These are phyloP conservation scores for Apocheima hispidaria DNA, from an alignment of 2,888 invertebrate genomes.

Conservation along the genomic window DNA sequence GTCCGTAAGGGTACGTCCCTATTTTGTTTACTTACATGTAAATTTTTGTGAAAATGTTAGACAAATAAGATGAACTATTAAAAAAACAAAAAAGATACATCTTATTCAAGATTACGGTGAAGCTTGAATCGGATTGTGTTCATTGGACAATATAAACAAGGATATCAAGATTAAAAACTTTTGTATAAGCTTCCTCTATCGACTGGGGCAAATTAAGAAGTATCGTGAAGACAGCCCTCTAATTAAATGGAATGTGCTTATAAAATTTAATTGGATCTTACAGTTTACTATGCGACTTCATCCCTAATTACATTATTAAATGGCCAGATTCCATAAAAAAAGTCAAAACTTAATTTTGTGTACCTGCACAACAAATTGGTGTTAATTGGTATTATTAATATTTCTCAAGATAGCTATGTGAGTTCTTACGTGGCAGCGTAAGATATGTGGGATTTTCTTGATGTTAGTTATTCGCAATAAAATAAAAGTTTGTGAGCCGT, in stretches of 20 bases:
- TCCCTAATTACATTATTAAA: too few species aligned
- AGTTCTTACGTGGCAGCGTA: background rate
- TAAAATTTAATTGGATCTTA: too few species aligned
- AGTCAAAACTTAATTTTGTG: too few species aligned
- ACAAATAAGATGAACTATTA: too few species aligned
- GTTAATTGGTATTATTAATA: too few species aligned
- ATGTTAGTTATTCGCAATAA: background rate
- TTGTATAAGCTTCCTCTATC: background rate
- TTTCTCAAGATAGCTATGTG: background rate
- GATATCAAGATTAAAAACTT: background rate
- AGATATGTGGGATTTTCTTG: background rate
- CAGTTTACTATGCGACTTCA: background rate
- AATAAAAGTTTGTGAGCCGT: constrained; percentile 3
- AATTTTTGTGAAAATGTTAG: too few species aligned
- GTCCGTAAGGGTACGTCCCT: too few species aligned
- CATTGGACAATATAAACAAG: background rate
- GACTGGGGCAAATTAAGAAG: background rate
- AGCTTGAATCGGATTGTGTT: background rate
- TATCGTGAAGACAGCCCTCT: background rate
- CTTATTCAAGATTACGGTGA: too few species aligned
- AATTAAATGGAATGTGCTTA: background rate
- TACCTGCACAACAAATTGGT: too few species aligned
- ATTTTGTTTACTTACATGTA: too few species aligned
- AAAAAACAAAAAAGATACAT: too few species aligned
- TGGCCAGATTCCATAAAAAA: too few species aligned